Percentiles rank a stretch among this genome's conserved stretches.
These are phyloP conservation scores for Varecia variegata DNA, from an alignment of 2,797 vertebrate genomes.

Conservation along the genomic window DNA sequence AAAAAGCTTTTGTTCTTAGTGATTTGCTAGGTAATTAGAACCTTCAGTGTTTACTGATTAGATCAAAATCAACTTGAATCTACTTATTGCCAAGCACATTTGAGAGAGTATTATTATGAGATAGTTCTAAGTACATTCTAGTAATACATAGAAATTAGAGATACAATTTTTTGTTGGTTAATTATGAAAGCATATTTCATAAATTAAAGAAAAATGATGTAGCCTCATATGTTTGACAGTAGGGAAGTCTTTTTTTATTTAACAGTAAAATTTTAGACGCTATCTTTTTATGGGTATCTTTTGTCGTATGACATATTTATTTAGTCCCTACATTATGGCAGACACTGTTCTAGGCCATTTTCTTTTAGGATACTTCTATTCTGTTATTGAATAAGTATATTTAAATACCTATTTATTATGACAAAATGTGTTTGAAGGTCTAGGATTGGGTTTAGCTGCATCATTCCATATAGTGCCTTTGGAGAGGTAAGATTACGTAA, in stretches of 20 bases:
- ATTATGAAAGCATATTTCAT: not conserved
- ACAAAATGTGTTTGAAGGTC: constrained; percentile 5
- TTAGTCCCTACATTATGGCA: not conserved
- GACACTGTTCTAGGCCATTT: not conserved
- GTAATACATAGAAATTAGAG: constrained; percentile 13
- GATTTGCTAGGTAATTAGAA: not conserved
- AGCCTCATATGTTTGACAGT: not conserved
- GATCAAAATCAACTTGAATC: constrained; percentile 8
- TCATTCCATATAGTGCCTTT: constrained; percentile 15
- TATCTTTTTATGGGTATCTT: constrained; percentile 4
- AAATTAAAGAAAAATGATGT: not conserved
- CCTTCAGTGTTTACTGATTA: not conserved
- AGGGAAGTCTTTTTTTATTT: not conserved
- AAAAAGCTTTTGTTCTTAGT: not conserved
- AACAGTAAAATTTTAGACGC: constrained; percentile 32
- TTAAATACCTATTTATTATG: constrained; percentile 26
- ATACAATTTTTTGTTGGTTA: constrained; percentile 7
- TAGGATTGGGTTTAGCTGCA: not conserved
- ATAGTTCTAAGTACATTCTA: not conserved
- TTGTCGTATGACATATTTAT: constrained; percentile 14
- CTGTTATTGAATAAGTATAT: not conserved
- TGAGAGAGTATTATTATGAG: constrained; percentile 18
- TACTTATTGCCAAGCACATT: not conserved
- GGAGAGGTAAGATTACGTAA: constrained; percentile 1
- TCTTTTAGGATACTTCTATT: constrained; percentile 10